These are phyloP conservation scores for Pongo abelii DNA, from an alignment of 2,113 vertebrate genomes.

Conservation along the genomic window DNA sequence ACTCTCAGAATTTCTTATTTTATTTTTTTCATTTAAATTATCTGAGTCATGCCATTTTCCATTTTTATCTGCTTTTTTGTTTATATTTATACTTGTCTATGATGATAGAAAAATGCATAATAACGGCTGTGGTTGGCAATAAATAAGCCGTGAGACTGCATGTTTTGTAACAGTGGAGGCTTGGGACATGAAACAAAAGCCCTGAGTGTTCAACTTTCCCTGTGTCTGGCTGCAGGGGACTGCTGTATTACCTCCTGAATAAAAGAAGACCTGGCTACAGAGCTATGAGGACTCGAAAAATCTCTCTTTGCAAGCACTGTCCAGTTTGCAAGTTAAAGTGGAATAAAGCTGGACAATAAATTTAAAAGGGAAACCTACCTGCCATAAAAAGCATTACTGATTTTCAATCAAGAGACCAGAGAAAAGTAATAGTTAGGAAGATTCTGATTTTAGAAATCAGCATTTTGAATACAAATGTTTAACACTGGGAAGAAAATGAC, in stretches of 20 bases:
- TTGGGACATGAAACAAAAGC: slow-evolving; percentile 14
- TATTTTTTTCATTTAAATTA: slow-evolving; percentile 62
- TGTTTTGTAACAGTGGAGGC: slow-evolving; percentile 47
- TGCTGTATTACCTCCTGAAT: not conserved
- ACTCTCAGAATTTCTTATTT: slow-evolving; percentile 32
- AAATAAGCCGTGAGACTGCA: slow-evolving; percentile 63
- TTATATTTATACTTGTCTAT: slow-evolving; percentile 66
- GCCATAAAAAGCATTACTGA: slow-evolving; percentile 6
- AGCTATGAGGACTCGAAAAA: not conserved
- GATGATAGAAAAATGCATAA: slow-evolving; percentile 54
- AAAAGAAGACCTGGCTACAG: not conserved
- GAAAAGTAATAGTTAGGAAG: slow-evolving; percentile 8
- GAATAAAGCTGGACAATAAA: slow-evolving; percentile 38
- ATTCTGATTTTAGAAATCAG: not conserved
- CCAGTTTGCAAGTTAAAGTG: slow-evolving; percentile 63
- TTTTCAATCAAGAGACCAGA: slow-evolving; percentile 30
- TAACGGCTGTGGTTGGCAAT: slow-evolving; percentile 25
- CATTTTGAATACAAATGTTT: slow-evolving; percentile 41
- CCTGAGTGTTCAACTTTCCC: not conserved
- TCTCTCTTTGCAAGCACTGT: not conserved
- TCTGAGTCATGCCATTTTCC: slow-evolving; percentile 53
- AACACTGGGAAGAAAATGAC: not conserved
- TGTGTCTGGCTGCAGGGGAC: not conserved
- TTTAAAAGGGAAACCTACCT: slow-evolving; percentile 51
- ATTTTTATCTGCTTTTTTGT: slow-evolving; percentile 71